Base-by-base conservation (phyloP, 2,888 invertebrate genomes). In the Caradrina clavipalpis region DNA sequence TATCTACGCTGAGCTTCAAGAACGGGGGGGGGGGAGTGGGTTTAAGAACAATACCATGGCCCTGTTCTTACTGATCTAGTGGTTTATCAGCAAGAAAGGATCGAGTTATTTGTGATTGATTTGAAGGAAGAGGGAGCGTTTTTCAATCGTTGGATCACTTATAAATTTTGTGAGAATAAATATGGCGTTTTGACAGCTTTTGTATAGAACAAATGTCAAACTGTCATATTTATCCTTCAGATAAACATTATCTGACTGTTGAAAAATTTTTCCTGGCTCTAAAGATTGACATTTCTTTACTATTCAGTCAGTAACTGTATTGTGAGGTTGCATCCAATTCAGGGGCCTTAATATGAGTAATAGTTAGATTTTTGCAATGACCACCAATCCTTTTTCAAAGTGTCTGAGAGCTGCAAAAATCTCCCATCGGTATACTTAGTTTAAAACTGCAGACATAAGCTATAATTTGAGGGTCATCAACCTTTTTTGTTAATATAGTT, bases 271-370 rank as follows among this genome's bases (percentile, higher is more conserved):
- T 2, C 11, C 11, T 11, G 11, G 2, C 11, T 39, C 39, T 39
- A 13, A 11, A 11, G 1, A 39, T 39, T 11, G 39, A 5, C 31
- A 39, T 11, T 39, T 13, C 35, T 8, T 8, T 35, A 35, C 35
- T 21, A 31, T 39, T 13, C 39, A 39, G 39, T 39, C 8, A 10
- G n/a, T 22, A 21, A 19, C 10, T 45, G 35, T 26, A 53, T 7
- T 35, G 15, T 22, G n/a, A 21, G 11, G 11, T 35, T 15, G 21
- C 19, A 67, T 26, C 10, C 2, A 57, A 51, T 22, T 35, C 51
- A 56, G 17, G 22, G 57, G 50, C 35, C 69, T 51, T 69, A 15
- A 45, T 22, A 45, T 58, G 5, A 10, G n/a, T 66, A 26, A 26
- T 39, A 39, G 39, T 39, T 39, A 39, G 45, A 1, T 17, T 17